Conservation (phyloP, 2,888 invertebrate species). For the Cryptus viduatorius region DNA sequence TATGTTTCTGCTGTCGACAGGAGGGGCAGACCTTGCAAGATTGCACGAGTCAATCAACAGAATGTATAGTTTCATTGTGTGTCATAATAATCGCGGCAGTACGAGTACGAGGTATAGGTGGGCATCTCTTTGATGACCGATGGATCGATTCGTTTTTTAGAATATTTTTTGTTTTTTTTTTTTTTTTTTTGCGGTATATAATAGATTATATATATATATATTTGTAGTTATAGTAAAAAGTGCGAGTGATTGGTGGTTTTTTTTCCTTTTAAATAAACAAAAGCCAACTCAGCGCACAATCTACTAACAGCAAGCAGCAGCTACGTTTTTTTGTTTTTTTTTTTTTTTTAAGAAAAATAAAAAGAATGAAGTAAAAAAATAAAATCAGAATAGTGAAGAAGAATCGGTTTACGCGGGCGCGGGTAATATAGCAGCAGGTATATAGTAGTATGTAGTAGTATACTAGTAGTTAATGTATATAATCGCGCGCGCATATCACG, state of each 20-base stretch:
- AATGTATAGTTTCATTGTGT: neutral
- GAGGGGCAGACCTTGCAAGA: neutral
- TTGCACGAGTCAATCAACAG: neutral
- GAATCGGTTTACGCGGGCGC: slow-evolving; percentile 61
- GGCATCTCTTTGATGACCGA: neutral
- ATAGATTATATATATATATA: neutral
- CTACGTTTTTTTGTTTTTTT: slow-evolving; percentile 29
- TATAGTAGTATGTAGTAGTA: slow-evolving; percentile 61
- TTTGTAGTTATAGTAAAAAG: slow-evolving; percentile 2
- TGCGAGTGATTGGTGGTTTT: slow-evolving; percentile 56
- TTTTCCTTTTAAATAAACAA: slow-evolving; percentile 44
- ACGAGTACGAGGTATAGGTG: neutral
- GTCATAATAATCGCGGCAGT: slow-evolving; percentile 5
- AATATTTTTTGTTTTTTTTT: neutral
- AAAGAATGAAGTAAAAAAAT: slow-evolving; percentile 22
- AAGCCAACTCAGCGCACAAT: slow-evolving; percentile 67
- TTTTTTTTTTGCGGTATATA: slow-evolving; percentile 1
- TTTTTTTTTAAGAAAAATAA: slow-evolving; percentile 19
- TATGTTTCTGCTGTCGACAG: slow-evolving; percentile 4
- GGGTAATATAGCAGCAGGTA: slow-evolving; percentile 64
- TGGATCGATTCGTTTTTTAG: neutral
- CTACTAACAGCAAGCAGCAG: slow-evolving; percentile 65
- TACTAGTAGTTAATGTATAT: slow-evolving; percentile 41
- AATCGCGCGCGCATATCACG: slow-evolving; percentile 68
- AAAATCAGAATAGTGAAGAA: slow-evolving; percentile 55